Base-by-base conservation (phyloP, 2,113 vertebrate species). In the Hemibagrus wyckioides region DNA sequence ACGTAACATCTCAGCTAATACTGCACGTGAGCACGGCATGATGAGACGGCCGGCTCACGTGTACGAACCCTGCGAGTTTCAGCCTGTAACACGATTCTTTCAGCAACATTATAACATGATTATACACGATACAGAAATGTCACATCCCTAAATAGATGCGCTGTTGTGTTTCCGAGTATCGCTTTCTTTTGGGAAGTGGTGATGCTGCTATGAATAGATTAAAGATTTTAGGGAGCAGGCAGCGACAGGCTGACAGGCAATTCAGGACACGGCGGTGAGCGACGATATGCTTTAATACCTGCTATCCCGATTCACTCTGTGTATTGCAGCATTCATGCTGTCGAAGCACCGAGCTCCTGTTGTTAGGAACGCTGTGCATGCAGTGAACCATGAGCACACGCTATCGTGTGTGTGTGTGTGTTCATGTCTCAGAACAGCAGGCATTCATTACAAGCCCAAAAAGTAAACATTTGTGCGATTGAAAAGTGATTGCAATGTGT, bases 401-500 rank as follows among this genome's bases (percentile, higher is more conserved):
- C 28, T 63, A 73, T 69, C 10, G 30, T 52, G 56, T 28, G 13
- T 30, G 59, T 2, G 59, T 57, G 28, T n/a, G 71, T 48, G 39
- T 25, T 28, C 23, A 7, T 28, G 44, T 57, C 23, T 15, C 33
- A 48, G 36, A 73, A 41, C 48, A 86, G 63, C 52, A 67, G 52
- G 36, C 28, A 48, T 59, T 73, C 36, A 48, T 57, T 82, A 57
- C 17, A 73, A n/a, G 50, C 63, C 63, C 63, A 65, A 56, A 86
- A 57, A 71, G 50, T 86, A 81, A 81, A 86, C 85, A 86, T 75
- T 85, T 13, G 50, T 52, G 52, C n/a, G 71, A 81, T 89, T 91
- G 91, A 88, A 82, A 50, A 85, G 84, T 83, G 89, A 84, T 86
- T 77, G 80, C 89, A 89, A 89, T 87, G 91, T 90, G 88, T 89